Percentiles rank a stretch among this genome's conserved stretches.
phyloP scores from a whole-genome alignment of 2,888 invertebrate species.

The Adineta ricciae region DNA sequence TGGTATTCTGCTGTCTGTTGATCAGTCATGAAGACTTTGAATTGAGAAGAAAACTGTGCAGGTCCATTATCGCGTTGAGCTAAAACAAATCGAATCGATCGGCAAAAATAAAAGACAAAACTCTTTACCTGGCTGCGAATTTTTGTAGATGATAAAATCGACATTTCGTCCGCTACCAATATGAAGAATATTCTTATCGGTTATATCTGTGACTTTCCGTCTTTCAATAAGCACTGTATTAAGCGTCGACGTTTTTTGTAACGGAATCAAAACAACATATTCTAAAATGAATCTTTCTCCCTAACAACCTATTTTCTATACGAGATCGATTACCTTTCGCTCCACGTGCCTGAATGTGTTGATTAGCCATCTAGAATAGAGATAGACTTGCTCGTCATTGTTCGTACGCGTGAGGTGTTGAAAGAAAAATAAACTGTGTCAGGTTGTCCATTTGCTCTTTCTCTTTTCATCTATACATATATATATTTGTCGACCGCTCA shows the following conservation, averaged over 20 bases:
- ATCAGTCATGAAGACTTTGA: background rate
- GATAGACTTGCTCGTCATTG: background rate
- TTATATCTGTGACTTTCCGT: background rate
- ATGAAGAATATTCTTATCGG: background rate
- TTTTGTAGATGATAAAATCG: slow-evolving; percentile 13
- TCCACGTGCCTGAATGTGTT: background rate
- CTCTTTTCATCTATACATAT: background rate
- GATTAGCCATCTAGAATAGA: background rate
- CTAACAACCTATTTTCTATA: background rate
- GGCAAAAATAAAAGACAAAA: no score
- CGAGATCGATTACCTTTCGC: background rate
- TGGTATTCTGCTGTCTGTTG: background rate
- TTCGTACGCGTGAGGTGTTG: background rate
- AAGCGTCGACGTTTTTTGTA: background rate
- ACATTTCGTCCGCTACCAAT: slow-evolving; percentile 17
- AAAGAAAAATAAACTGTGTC: background rate
- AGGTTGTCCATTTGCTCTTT: background rate
- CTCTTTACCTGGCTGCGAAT: background rate
- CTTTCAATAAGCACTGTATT: slow-evolving; percentile 7
- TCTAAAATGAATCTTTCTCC: background rate
- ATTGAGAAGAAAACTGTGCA: background rate
- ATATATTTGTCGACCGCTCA: background rate
- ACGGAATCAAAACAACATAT: slow-evolving; percentile 15
- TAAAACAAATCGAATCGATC: background rate
- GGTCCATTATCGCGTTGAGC: background rate